A percentile compares a stretch with the other conserved stretches of the same genome.
These are phyloP conservation scores for Tridacna gigas DNA, from an alignment of 2,888 invertebrate species.

Conservation along the genomic window DNA sequence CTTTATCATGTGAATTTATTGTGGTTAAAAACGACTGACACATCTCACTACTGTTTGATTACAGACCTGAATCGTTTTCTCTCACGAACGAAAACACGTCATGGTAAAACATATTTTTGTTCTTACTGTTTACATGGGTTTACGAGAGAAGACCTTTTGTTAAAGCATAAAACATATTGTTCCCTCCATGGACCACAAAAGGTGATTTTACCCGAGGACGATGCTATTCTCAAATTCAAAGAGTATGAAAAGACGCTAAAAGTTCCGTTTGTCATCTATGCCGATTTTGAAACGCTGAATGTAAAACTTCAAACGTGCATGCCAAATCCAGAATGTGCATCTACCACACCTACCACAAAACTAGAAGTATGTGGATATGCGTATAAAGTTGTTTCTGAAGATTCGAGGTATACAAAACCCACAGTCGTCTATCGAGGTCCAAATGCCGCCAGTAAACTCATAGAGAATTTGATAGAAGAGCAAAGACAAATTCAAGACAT, in stretches of 20 bases:
- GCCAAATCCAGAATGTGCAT: constrained; percentile 42
- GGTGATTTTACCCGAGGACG: constrained; percentile 27
- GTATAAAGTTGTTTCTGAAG: constrained; percentile 41
- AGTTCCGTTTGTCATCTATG: constrained; percentile 53
- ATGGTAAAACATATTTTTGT: constrained; percentile 30
- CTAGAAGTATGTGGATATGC: constrained; percentile 47
- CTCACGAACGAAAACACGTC: constrained; percentile 34
- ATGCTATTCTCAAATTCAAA: constrained; percentile 43
- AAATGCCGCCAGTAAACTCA: constrained; percentile 43
- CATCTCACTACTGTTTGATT: constrained; percentile 57
- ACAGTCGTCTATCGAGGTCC: constrained; percentile 39
- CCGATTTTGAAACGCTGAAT: constrained; percentile 50
- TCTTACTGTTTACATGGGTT: constrained; percentile 46
- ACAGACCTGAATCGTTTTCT: constrained; percentile 56
- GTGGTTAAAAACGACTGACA: constrained; percentile 40
- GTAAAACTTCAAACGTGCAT: constrained; percentile 40
- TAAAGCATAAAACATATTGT: constrained; percentile 38
- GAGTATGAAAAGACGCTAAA: constrained; percentile 47
- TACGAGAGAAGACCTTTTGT: constrained; percentile 15
- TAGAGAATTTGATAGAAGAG: constrained; percentile 48
- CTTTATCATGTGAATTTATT: constrained; percentile 54
- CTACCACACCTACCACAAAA: constrained; percentile 30
- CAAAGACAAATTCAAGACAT: constrained; percentile 42
- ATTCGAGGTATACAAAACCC: constrained; percentile 41
- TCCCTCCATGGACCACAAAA: constrained; percentile 42